Percentiles rank a stretch among this genome's conserved stretches.
phyloP scores from a whole-genome alignment of 2,888 invertebrate species.

The Callinectes sapidus region DNA sequence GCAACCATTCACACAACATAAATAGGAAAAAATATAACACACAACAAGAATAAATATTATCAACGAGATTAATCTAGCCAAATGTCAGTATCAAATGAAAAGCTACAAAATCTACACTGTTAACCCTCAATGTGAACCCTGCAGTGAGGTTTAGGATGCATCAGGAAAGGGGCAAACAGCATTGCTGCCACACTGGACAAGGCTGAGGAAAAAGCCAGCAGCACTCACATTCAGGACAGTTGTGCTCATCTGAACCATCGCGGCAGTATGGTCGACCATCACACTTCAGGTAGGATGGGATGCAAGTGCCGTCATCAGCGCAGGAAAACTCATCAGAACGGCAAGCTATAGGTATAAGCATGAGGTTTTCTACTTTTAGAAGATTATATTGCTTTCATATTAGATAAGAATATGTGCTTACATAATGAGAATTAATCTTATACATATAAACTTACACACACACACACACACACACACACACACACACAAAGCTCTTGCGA shows the following conservation, averaged over 20 bases:
- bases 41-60: background rate
- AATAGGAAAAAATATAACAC: background rate
- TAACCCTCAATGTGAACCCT: background rate
- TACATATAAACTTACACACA: background rate
- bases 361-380: background rate
- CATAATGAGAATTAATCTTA: background rate
- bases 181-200: background rate
- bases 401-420: background rate
- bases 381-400: background rate
- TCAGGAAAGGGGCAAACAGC: background rate
- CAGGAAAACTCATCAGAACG: conserved; percentile 63
- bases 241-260: conserved; percentile 68
- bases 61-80: background rate
- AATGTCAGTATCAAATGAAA: background rate
- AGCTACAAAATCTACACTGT: background rate
- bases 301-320: conserved; percentile 63
- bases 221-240: conserved; percentile 58
- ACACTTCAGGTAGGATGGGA: conserved; percentile 63
- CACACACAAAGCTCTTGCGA: background rate
- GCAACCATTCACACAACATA: background rate
- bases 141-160: background rate
- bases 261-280: conserved; percentile 64
- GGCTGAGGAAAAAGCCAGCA: background rate
- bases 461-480: background rate
- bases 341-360: background rate